These are phyloP conservation scores for Alviniconcha marisindica DNA, from an alignment of 1,140 invertebrate species.

Conservation along the genomic window DNA sequence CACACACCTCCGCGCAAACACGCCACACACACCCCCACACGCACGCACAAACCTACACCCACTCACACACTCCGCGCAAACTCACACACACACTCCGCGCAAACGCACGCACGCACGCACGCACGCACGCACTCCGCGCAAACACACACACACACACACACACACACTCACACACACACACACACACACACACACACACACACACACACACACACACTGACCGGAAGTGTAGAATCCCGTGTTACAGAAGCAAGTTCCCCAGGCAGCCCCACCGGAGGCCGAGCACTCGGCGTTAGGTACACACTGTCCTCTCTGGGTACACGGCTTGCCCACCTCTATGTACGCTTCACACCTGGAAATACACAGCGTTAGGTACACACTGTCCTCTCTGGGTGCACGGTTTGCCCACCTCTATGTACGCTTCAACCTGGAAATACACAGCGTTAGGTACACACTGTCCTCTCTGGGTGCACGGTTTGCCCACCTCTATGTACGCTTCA, in stretches of 20 bases:
- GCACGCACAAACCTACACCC: background rate
- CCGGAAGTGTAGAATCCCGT: slow-evolving; percentile 32
- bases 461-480: too few relatives aligned
- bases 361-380: slow-evolving; percentile 37
- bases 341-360: slow-evolving; percentile 31
- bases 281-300: slow-evolving; percentile 38
- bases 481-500: too few relatives aligned
- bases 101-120: background rate
- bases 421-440: slow-evolving; percentile 26
- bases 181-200: slow-evolving; percentile 6
- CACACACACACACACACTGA: slow-evolving; percentile 6
- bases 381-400: slow-evolving; percentile 33
- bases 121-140: background rate
- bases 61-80: slow-evolving; percentile 14
- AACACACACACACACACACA: background rate
- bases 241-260: slow-evolving; percentile 42
- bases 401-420: slow-evolving; percentile 22
- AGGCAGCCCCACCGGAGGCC: background rate
- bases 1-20: background rate
- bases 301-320: slow-evolving; percentile 41
- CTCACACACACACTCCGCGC: background rate
- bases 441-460: too few relatives aligned
- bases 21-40: background rate
- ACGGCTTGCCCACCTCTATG: slow-evolving; percentile 29
- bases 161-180: background rate